Evolutionary conservation across 2,113 vertebrate genomes (phyloP), one percentile per base, ranked within the genome.

Genomic region (Oriolus oriolus): DNA sequence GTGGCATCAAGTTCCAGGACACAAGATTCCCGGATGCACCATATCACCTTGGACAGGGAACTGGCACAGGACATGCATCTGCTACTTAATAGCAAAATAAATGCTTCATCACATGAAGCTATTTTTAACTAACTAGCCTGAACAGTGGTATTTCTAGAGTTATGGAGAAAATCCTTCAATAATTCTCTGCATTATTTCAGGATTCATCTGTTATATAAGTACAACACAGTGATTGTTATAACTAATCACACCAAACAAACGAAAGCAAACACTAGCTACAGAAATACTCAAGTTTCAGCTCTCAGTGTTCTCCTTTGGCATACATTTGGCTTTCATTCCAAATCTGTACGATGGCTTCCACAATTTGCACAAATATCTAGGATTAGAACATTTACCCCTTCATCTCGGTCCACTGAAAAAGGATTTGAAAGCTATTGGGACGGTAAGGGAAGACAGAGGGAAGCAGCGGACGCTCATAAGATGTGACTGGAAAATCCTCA

Each of bases 61-160:
- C 4, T 1, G 1, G 7, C 17, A 30, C 4, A 41, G 16, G 31
- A 66, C 17, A 3, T 2, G 1, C 41, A 13, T 45, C 52, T 71
- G 13, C 21, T 39, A 27, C 8, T 63, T 21, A 16, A n/a, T 21
- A 6, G 6, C 10, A 75, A 75, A 83, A 61, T 26, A 19, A 50
- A 50, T 19, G 8, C 6, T 59, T 45, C 15, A 17, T 33, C 9
- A 22, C 1, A 1, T 28, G 3, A 68, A 73, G 10, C 8, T 53
- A 5, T 63, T 76, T 90, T 68, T 49, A 77, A 59, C 11, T 35
- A 44, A 20, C 11, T 21, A 47, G 7, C 23, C 57, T 45, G 20
- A 28, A 13, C 16, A 60, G 23, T 52, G 20, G 5, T 54, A 23
- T 19, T 63, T 16, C 15, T 50, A 7, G 6, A 77, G 11, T 19